Conservation (phyloP, 2,888 invertebrate genomes). For the Plebejus anna region DNA sequence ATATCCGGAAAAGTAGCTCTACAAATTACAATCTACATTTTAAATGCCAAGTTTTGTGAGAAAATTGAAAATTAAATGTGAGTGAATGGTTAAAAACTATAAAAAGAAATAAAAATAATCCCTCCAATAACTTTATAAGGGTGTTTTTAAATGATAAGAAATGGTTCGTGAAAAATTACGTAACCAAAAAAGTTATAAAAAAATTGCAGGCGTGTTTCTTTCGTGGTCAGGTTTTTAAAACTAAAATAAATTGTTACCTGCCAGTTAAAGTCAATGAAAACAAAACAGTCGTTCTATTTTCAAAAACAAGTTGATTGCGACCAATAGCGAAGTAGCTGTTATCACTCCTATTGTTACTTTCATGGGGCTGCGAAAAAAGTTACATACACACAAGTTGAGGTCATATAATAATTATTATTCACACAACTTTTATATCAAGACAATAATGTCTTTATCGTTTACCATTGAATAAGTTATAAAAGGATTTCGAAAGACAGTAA, state of each 20-base stretch:
- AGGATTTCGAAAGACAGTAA: not conserved
- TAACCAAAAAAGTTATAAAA: too few relatives aligned
- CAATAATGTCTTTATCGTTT: not conserved
- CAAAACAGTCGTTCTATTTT: constrained; percentile 53
- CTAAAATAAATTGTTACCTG: not conserved
- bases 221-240: too few relatives aligned
- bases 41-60: too few relatives aligned
- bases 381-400: not conserved
- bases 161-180: too few relatives aligned
- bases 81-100: too few relatives aligned
- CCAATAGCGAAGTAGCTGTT: constrained; percentile 58
- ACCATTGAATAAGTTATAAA: not conserved
- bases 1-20: too few relatives aligned
- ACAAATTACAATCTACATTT: too few relatives aligned
- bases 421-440: not conserved
- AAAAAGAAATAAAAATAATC: too few relatives aligned
- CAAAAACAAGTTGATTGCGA: constrained; percentile 57
- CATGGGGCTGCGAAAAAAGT: constrained; percentile 59
- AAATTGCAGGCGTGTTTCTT: too few relatives aligned
- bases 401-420: not conserved
- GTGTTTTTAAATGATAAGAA: too few relatives aligned
- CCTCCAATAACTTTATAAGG: too few relatives aligned
- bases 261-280: constrained; percentile 14
- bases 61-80: too few relatives aligned
- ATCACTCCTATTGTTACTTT: constrained; percentile 68